phyloP scores from a whole-genome alignment of 2,113 vertebrate genomes.

The Lepus americanus region DNA sequence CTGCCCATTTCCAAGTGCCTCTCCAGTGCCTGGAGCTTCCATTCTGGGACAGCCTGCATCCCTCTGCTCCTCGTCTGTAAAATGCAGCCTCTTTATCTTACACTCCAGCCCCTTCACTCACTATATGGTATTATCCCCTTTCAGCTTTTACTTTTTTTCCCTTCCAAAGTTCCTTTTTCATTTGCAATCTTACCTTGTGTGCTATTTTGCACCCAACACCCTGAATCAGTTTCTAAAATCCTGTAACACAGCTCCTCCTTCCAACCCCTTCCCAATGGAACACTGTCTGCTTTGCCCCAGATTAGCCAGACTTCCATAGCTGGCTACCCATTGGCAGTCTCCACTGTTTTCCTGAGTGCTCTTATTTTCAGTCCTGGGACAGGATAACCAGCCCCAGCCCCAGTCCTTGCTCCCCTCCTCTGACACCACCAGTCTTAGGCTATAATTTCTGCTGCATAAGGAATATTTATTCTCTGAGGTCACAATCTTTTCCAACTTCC shows the following conservation, averaged over 20 bases:
- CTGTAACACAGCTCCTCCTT: background rate
- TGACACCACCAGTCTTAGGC: background rate
- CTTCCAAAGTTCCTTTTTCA: background rate
- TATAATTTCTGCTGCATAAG: background rate
- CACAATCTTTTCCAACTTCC: background rate
- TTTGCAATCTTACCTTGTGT: background rate
- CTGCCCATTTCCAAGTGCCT: background rate
- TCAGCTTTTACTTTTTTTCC: background rate
- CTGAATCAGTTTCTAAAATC: background rate
- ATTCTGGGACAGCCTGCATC: background rate
- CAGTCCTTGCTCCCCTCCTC: background rate
- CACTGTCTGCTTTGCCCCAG: background rate
- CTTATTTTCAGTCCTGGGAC: background rate
- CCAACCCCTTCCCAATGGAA: background rate
- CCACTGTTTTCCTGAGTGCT: background rate
- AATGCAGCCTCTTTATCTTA: background rate
- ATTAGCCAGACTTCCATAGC: background rate
- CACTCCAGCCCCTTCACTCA: background rate
- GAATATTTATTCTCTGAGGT: background rate
- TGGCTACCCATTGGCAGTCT: background rate
- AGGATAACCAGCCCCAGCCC: background rate
- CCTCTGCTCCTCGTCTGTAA: background rate
- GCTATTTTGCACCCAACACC: background rate
- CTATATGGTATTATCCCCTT: background rate
- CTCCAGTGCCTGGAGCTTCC: background rate